Percentiles rank a stretch among this genome's conserved stretches.
phyloP scores from a whole-genome alignment of 2,113 vertebrate species.

The Tragelaphus buxtoni region DNA sequence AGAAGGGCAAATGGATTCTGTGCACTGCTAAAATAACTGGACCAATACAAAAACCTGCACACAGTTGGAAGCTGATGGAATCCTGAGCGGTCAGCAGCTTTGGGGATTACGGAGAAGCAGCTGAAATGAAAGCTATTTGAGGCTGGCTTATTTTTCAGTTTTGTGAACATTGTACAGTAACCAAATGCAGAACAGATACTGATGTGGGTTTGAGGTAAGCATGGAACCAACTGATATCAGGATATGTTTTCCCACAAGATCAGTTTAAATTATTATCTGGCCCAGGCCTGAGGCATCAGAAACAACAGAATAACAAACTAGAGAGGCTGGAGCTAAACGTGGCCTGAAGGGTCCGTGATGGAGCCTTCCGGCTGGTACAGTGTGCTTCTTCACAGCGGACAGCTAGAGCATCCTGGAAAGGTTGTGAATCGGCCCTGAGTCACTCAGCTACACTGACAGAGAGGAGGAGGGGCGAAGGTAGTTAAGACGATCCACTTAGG shows the following conservation, averaged over 20 bases:
- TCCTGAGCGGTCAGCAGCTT: conserved; percentile 42
- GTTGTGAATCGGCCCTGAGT: neutral
- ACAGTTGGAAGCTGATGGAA: neutral
- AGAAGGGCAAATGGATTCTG: neutral
- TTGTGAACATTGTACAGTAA: neutral
- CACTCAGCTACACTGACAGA: neutral
- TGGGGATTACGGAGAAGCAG: neutral
- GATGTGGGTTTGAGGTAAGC: neutral
- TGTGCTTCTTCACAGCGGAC: neutral
- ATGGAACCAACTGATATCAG: neutral
- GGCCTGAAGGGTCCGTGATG: neutral
- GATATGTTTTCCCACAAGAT: neutral
- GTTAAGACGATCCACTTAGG: neutral
- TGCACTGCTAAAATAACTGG: neutral
- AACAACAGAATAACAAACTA: neutral
- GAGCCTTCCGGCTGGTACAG: neutral
- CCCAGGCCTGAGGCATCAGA: neutral
- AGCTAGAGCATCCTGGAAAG: neutral
- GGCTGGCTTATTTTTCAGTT: conserved; percentile 18
- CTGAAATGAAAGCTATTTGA: neutral
- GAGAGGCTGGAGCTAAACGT: neutral
- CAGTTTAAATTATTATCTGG: neutral
- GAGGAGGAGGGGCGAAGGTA: neutral
- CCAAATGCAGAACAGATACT: neutral
- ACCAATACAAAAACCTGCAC: neutral